Conservation (phyloP, 2,888 invertebrate species). For the Ormyrus rosae region DNA sequence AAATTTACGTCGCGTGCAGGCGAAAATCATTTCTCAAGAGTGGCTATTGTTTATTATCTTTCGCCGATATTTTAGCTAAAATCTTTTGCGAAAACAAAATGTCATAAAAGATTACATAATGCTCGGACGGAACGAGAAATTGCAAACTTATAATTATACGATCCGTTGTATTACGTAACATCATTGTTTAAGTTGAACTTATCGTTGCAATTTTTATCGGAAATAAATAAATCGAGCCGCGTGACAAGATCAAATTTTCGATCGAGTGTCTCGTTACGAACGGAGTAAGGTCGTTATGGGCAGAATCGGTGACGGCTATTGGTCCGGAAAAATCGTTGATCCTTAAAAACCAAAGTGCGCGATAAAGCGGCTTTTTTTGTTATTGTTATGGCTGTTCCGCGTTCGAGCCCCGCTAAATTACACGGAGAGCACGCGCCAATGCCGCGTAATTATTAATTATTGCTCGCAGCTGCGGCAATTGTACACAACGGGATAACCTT, state of each 20-base stretch:
- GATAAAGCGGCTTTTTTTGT: conserved; percentile 37
- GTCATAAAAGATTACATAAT: too few relatives aligned
- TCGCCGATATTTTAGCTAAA: too few relatives aligned
- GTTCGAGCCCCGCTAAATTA: conserved; percentile 9
- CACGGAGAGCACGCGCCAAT: conserved; percentile 2
- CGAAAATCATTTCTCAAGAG: too few relatives aligned
- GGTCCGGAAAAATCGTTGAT: conserved; percentile 60
- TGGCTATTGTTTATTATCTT: too few relatives aligned
- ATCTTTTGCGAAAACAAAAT: too few relatives aligned
- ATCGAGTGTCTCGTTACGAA: conserved; percentile 1
- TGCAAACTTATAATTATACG: too few relatives aligned
- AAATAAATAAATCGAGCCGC: too few relatives aligned
- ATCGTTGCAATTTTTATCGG: too few relatives aligned
- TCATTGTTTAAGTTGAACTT: too few relatives aligned
- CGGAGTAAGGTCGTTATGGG: conserved; percentile 47
- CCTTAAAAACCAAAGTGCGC: conserved; percentile 57
- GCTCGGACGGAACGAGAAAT: too few relatives aligned
- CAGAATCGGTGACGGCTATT: conserved; percentile 42
- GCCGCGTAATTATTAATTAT: conserved; percentile 37
- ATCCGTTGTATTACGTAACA: too few relatives aligned
- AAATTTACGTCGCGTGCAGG: too few relatives aligned
- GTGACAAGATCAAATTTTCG: conserved; percentile 2
- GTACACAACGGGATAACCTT: neutral
- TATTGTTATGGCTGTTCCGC: conserved; percentile 38
- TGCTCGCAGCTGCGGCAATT: neutral